Percentiles rank a stretch among this genome's conserved stretches.
These are phyloP conservation scores for Nibea coibor DNA, from an alignment of 2,113 vertebrate species.

Conservation along the genomic window DNA sequence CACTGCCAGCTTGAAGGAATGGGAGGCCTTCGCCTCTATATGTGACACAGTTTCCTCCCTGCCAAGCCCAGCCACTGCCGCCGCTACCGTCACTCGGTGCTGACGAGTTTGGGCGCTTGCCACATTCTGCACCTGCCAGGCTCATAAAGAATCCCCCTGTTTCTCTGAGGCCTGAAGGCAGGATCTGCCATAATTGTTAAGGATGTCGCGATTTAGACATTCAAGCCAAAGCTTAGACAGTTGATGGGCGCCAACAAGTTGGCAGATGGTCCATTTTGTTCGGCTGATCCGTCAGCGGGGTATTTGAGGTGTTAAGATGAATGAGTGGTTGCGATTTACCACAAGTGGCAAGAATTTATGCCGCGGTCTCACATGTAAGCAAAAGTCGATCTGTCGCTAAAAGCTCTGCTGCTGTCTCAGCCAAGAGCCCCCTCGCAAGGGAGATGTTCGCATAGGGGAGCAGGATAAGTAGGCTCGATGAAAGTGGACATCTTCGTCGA, in stretches of 20 bases:
- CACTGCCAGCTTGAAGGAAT: constrained; percentile 63
- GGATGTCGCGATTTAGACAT: constrained; percentile 70
- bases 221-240: constrained; percentile 69
- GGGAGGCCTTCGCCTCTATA: constrained; percentile 57
- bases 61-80: constrained; percentile 63
- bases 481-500: constrained; percentile 36
- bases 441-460: constrained; percentile 22
- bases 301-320: constrained; percentile 64
- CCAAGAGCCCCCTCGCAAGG: neutral
- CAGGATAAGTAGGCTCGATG: constrained; percentile 21
- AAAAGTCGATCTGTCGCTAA: constrained; percentile 40
- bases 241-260: constrained; percentile 64
- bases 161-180: constrained; percentile 62
- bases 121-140: constrained; percentile 78
- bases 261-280: constrained; percentile 75
- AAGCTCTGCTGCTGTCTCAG: constrained; percentile 18
- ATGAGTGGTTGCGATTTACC: constrained; percentile 50
- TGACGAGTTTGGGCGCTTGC: constrained; percentile 71
- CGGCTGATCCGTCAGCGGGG: constrained; percentile 62
- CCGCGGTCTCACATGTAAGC: constrained; percentile 18
- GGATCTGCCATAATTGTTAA: constrained; percentile 77
- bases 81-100: constrained; percentile 44
- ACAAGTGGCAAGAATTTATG: constrained; percentile 47
- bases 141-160: constrained; percentile 79
- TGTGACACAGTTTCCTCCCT: constrained; percentile 68